Evolutionary conservation across 2,113 vertebrate genomes (phyloP).

Genomic region (Ardeotis arabs): DNA sequence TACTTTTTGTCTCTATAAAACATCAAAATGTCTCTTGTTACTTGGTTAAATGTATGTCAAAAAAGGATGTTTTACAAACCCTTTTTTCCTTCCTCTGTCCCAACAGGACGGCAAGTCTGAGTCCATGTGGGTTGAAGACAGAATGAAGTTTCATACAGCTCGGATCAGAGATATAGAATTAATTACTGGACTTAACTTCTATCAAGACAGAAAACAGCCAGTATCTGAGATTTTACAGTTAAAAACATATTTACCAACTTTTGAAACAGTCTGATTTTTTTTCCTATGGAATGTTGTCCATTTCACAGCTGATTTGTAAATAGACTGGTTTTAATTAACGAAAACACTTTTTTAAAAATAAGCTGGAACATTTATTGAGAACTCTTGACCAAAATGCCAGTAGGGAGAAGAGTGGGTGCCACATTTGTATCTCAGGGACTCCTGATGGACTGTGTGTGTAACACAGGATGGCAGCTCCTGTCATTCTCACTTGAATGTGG

Average conservation of each 20-base stretch:
- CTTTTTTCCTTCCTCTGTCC: background rate
- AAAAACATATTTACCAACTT: constrained; percentile 86
- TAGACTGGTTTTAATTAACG: constrained; percentile 37
- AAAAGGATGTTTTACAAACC: background rate
- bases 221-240: constrained; percentile 87
- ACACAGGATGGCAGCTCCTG: constrained; percentile 10
- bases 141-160: constrained; percentile 84
- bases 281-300: constrained; percentile 1
- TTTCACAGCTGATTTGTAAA: constrained; percentile 34
- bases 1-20: background rate
- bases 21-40: background rate
- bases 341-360: background rate
- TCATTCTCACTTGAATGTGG: constrained; percentile 9
- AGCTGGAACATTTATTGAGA: constrained; percentile 46
- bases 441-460: constrained; percentile 23
- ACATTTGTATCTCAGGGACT: constrained; percentile 72
- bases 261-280: constrained; percentile 60
- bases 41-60: background rate
- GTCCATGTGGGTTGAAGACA: constrained; percentile 83
- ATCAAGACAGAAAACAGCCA: constrained; percentile 85
- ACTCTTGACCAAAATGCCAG: constrained; percentile 52
- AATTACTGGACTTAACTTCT: constrained; percentile 94
- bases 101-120: constrained; percentile 67
- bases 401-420: constrained; percentile 58
- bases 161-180: constrained; percentile 90